Evolutionary conservation across 2,113 vertebrate species (phyloP), one percentile per base, ranked within the genome.

Genomic region (Chrysemys picta): DNA sequence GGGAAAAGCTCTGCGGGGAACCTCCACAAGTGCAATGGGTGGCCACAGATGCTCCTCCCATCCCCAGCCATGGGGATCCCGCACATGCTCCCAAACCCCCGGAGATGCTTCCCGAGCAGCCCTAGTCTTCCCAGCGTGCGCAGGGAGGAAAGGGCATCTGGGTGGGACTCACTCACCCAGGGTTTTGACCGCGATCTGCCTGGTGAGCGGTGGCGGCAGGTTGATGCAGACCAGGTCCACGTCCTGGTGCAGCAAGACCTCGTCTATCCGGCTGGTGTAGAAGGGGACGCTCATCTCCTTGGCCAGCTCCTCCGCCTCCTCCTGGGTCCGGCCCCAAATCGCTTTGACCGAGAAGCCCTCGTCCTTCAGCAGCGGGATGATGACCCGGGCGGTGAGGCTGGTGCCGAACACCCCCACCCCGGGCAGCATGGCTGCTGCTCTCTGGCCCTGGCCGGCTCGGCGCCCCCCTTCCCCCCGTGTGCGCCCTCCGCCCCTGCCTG

Each of bases 361-460:
- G 78, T 98, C 99, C 98, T 99, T 99, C 83, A 99, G 98, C 98
- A 99, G 98, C 56, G 99, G 99, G 97, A 99, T 98, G 98, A 99
- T 99, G 94, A 99, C 99, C 96, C 99, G 98, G 84, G 99, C 98
- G 42, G 99, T 99, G 97, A 99, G 98, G 98, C 99, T 99, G 93
- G 99, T 99, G 96, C 99, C 99, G 97, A 99, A 99, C 98, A 99
- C 99, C 90, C 99, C 99, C 97, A 99, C 99, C 89, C 99, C 99
- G 90, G 99, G 99, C 95, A 99, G 99, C 99, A 99, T 99, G 98
- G 98, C 98, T 98, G 98, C 96, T 95, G 90, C 19, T 19, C 94
- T 80, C 87, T 79, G n/a, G 80, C 57, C 6, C 88, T 80, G 57
- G 76, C 94, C 52, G 96, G 93, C 90, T 7, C 87, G 72, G 94